Base-by-base conservation (phyloP, 2,113 vertebrate species). In the Anoura caudifer region DNA sequence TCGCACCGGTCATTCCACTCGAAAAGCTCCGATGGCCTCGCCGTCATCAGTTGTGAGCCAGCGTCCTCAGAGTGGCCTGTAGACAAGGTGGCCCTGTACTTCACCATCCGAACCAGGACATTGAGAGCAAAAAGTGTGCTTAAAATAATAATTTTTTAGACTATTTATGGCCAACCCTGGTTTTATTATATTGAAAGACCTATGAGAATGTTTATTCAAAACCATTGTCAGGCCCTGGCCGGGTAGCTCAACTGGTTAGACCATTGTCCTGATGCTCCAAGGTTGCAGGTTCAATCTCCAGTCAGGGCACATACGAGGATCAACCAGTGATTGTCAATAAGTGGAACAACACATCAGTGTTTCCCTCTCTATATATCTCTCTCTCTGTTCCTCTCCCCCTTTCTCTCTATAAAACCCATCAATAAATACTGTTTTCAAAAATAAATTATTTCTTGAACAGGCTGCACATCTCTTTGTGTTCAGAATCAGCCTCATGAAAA, bases 71-170 rank as follows among this genome's bases (percentile, higher is more conserved):
- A 16, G 22, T 24, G 67, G 26, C 70, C 61, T 47, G 15, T 31
- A 5, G 19, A 22, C 12, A 2, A 31, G 14, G 81, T 15, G 59
- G 10, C 63, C 4, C 0, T 41, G 33, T n/a, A 36, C 0, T 13
- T 54, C 41, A 45, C 38, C 65, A 16, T 67, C 28, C 76, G 65
- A 24, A 43, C 38, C 24, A 85, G 67, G 38, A 80, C 43, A 10
- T 41, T 43, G 76, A 33, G 65, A 61, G 33, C 43, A 1, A 56
- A 36, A 33, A 9, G 12, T 26, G 24, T 82, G 63, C 61, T 83
- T 76, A 76, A 65, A 67, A 82, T 61, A n/a, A 82, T 24, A 6
- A 14, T 31, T 59, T 73, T 70, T 47, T 56, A 15, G 67, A 67
- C 47, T 28, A 61, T 65, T 63, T 43, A 36, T 83, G 26, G 45